Evolutionary conservation across 2,797 vertebrate species (phyloP).

Genomic region (Crenichthys baileyi): DNA sequence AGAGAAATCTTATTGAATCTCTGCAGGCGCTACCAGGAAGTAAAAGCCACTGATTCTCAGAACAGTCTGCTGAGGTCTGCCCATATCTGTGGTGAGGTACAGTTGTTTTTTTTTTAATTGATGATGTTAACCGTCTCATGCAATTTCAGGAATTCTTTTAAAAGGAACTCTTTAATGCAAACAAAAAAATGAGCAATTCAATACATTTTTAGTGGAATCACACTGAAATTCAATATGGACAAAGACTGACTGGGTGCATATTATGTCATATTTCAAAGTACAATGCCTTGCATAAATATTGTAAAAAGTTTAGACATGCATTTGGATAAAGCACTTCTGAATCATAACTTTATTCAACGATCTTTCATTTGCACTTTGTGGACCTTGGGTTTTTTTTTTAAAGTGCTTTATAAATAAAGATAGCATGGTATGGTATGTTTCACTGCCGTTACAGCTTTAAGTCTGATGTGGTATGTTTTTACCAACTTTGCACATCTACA

Average conservation of each 20-base stretch:
- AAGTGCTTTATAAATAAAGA: no score
- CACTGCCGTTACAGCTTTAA: not conserved
- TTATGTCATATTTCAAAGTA: not conserved
- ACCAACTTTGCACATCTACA: not conserved
- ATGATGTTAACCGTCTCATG: not conserved
- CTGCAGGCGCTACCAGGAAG: constrained; percentile 26
- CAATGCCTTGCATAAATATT: not conserved
- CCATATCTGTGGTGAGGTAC: not conserved
- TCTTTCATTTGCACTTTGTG: no score
- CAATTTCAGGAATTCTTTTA: not conserved
- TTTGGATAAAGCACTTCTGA: no score
- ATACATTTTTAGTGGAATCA: not conserved
- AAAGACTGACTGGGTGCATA: not conserved
- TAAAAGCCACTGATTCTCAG: constrained; percentile 19
- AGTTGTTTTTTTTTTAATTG: not conserved
- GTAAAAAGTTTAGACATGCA: not conserved
- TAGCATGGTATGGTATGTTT: no score
- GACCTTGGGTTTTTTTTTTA: no score
- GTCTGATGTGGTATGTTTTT: not conserved
- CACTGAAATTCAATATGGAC: not conserved
- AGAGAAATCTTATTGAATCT: constrained; percentile 32
- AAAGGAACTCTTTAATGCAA: not conserved
- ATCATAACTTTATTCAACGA: no score
- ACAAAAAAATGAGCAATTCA: not conserved
- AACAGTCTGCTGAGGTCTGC: not conserved